Conservation (phyloP, 1,140 invertebrate genomes). For the Drosophila triauraria region DNA sequence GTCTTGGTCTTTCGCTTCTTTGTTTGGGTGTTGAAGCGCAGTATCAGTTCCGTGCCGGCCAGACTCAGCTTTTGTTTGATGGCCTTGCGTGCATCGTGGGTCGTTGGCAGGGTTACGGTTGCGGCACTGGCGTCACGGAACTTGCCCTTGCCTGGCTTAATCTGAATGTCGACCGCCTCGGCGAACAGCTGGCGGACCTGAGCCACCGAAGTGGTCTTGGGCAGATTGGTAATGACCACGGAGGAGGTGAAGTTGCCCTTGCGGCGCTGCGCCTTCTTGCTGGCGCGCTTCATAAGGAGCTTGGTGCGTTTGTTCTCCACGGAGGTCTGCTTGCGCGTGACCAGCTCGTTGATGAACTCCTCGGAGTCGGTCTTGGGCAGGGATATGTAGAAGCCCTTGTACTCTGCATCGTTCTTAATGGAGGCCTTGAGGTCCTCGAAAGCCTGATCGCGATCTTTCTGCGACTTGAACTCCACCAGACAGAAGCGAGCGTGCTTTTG, state of each 20-base stretch:
- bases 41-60: conserved; percentile 53
- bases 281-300: conserved; percentile 58
- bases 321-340: conserved; percentile 66
- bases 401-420: conserved; percentile 40
- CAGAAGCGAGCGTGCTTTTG: conserved; percentile 80
- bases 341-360: conserved; percentile 72
- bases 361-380: conserved; percentile 75
- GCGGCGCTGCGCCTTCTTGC: conserved; percentile 39
- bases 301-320: conserved; percentile 71
- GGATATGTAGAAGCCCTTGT: conserved; percentile 57
- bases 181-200: conserved; percentile 70
- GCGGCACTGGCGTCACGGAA: conserved; percentile 67
- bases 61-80: conserved; percentile 63
- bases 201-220: conserved; percentile 59
- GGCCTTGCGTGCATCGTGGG: conserved; percentile 66
- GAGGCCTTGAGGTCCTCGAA: conserved; percentile 49
- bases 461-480: conserved; percentile 65
- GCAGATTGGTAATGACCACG: conserved; percentile 73
- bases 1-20: conserved; percentile 44
- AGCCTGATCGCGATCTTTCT: conserved; percentile 64
- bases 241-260: conserved; percentile 72
- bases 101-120: conserved; percentile 72
- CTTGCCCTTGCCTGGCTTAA: conserved; percentile 69
- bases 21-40: conserved; percentile 67
- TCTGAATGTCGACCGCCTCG: conserved; percentile 77